phyloP scores from a whole-genome alignment of 2,888 invertebrate species.

The Drosophila suboccidentalis region DNA sequence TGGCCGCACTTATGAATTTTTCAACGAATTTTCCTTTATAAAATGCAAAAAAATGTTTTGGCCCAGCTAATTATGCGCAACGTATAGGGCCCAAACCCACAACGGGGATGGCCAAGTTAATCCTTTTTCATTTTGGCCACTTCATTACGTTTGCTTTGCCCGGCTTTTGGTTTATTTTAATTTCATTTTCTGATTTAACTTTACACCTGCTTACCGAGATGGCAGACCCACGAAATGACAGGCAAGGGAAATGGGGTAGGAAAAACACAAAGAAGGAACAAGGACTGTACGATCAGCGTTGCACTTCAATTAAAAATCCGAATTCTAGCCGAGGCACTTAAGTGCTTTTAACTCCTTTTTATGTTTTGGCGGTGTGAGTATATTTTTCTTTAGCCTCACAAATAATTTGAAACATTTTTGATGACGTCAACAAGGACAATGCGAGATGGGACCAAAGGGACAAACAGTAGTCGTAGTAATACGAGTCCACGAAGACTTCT shows the following conservation, averaged over 20 bases:
- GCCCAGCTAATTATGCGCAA: constrained; percentile 79
- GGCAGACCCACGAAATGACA: not conserved
- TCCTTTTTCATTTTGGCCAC: constrained; percentile 59
- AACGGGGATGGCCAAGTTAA: constrained; percentile 55
- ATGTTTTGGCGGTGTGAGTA: constrained; percentile 46
- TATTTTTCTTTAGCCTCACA: constrained; percentile 65
- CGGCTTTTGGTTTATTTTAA: constrained; percentile 79
- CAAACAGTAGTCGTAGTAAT: constrained; percentile 60
- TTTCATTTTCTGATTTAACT: constrained; percentile 85
- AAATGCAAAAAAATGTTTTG: constrained; percentile 55
- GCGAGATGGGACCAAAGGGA: constrained; percentile 54
- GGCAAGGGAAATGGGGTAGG: constrained; percentile 4
- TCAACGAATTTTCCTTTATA: constrained; percentile 58
- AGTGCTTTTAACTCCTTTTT: constrained; percentile 68
- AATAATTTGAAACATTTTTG: constrained; percentile 73
- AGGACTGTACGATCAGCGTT: constrained; percentile 45
- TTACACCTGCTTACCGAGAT: constrained; percentile 81
- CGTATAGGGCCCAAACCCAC: constrained; percentile 42
- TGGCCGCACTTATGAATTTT: constrained; percentile 60
- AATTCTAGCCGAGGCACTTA: constrained; percentile 71
- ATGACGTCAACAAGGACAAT: constrained; percentile 53
- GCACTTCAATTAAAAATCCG: constrained; percentile 83
- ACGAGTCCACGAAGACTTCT: constrained; percentile 53
- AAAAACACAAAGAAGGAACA: constrained; percentile 47
- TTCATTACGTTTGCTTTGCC: constrained; percentile 68